Conservation (phyloP, 2,113 vertebrate species). For the Trogon melanurus region DNA sequence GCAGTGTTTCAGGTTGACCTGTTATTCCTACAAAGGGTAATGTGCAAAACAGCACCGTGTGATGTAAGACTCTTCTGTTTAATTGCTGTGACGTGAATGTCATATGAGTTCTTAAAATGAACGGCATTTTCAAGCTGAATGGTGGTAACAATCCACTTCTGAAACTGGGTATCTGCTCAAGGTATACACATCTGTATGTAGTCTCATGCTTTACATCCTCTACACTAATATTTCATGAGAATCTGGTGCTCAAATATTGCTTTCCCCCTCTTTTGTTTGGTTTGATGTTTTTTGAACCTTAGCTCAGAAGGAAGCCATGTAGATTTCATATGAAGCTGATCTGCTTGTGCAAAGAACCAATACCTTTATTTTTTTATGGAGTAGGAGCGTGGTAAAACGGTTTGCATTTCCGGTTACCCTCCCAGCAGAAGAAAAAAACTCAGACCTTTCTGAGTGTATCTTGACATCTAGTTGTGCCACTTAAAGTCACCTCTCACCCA, state of each 20-base stretch:
- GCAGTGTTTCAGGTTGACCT: neutral
- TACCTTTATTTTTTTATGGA: neutral
- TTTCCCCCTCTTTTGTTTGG: neutral
- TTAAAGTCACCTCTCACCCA: neutral
- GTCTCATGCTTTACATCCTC: fast-evolving
- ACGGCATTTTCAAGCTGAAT: neutral
- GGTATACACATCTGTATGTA: neutral
- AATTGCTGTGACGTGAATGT: neutral
- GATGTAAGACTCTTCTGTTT: neutral
- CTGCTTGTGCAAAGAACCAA: neutral
- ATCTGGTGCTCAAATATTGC: neutral
- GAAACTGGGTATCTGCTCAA: neutral
- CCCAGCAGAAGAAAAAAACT: neutral
- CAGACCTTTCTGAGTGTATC: neutral
- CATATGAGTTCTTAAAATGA: neutral
- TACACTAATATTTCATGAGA: neutral
- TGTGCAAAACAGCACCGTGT: neutral
- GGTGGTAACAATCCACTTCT: neutral
- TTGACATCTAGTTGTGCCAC: neutral
- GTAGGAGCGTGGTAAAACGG: neutral
- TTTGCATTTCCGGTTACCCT: neutral
- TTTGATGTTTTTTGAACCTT: neutral
- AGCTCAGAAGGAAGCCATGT: neutral
- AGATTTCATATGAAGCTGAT: neutral
- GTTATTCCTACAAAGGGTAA: neutral